Evolutionary conservation across 1,140 invertebrate species (phyloP), one percentile per base, ranked within the genome.

Genomic region (Antheraea pernyi): DNA sequence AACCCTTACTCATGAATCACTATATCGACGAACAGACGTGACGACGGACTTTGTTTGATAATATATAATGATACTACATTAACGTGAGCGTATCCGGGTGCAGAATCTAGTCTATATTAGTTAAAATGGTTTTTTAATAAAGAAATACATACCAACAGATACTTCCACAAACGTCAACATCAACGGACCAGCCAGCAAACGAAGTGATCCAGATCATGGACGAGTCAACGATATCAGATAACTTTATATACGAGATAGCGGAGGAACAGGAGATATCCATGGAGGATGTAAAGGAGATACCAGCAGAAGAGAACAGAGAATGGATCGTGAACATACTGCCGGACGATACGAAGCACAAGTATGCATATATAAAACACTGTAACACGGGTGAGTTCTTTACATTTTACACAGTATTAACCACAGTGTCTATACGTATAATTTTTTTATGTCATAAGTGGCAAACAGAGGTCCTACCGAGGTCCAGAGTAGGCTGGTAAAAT

Each of bases 231-330:
- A 83, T 91, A 9, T 63, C 83, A 0, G 86, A 91, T 53, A 91
- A 90, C 69, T 90, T 90, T 67, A 90, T 91, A 8, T 91, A 89
- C 61, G 89, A 91, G 67, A 91, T 91, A 65, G 89, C 89, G 0
- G 88, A 91, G 37, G 89, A 91, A 69, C 89, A 91, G 60, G 89
- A 90, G 67, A 90, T 90, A 18, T 79, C 82, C 0, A 91, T 91
- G 89, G 89, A 91, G 6, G 89, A 91, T 11, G 89, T 91, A 0
- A 90, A 89, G 65, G 89, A 91, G 36, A 89, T 91, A 37, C 83
- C 87, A 0, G 71, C 76, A 0, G 42, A 81, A 0, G 82, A 80
- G 2, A 78, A 82, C 59, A 71, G 76, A 0, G 86, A 88, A 18
- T 91, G 88, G 89, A 88, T 80, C 10, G 86, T 91, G 0, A 91